Conservation (phyloP, 2,797 vertebrate genomes). For the Lemur catta region DNA sequence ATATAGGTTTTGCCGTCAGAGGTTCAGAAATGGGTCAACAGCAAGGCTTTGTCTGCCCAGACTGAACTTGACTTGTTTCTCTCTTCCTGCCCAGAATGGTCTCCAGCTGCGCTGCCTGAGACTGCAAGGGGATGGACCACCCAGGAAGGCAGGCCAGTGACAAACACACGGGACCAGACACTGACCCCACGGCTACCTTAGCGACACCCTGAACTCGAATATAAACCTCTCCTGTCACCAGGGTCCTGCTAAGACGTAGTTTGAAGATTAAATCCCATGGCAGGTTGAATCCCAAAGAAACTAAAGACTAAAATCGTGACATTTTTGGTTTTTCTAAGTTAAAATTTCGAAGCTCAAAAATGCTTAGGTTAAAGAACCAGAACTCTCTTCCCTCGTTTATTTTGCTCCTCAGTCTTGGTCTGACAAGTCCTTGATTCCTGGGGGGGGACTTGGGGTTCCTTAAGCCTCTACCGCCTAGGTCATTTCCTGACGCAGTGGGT, state of each 20-base stretch:
- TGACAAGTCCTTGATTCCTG: not conserved
- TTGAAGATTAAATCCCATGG: not conserved
- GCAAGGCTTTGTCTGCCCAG: too few relatives aligned
- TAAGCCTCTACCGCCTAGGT: too few relatives aligned
- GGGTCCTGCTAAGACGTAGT: not conserved
- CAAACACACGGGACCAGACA: fast-evolving
- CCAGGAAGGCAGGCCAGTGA: fast-evolving
- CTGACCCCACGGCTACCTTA: fast-evolving
- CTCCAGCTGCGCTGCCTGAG: fast-evolving
- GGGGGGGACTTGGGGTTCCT: not conserved
- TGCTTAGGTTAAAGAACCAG: not conserved
- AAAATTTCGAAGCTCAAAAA: not conserved
- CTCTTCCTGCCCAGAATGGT: too few relatives aligned
- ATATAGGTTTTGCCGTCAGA: not conserved
- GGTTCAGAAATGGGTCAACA: not conserved
- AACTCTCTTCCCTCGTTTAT: not conserved
- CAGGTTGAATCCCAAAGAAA: not conserved
- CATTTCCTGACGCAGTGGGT: fast-evolving
- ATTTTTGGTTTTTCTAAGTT: not conserved
- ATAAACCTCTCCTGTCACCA: not conserved
- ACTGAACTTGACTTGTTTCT: not conserved
- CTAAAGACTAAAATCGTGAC: not conserved
- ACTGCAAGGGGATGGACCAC: not conserved
- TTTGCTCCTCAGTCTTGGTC: not conserved
- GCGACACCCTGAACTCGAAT: fast-evolving